Conservation (phyloP, 2,113 vertebrate genomes). For the Myiozetetes cayanensis region DNA sequence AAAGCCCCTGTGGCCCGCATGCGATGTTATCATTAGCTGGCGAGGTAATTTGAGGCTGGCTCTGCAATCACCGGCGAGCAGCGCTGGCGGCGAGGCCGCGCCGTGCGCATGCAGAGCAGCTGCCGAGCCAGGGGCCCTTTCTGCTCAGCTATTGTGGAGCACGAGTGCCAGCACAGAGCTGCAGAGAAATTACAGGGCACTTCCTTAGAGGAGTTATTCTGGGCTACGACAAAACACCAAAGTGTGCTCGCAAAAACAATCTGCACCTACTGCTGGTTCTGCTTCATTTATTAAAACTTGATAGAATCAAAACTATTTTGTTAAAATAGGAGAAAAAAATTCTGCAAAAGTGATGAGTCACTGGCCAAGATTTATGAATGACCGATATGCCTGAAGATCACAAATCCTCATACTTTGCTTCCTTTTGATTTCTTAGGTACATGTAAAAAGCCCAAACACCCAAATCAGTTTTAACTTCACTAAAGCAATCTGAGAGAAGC, state of each 20-base stretch:
- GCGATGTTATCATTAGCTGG: constrained; percentile 66
- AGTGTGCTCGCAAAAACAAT: constrained; percentile 35
- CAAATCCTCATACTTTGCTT: neutral
- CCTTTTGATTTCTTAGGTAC: neutral
- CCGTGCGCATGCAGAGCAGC: constrained; percentile 56
- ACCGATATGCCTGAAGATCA: neutral
- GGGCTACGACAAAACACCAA: constrained; percentile 10
- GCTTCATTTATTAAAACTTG: neutral
- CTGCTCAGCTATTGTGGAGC: constrained; percentile 34
- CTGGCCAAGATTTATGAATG: neutral
- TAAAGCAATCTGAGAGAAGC: neutral
- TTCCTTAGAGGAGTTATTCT: constrained; percentile 20
- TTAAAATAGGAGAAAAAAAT: neutral
- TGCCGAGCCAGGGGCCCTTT: constrained; percentile 49
- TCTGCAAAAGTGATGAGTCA: neutral
- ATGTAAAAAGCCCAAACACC: neutral
- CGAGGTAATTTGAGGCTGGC: constrained; percentile 62
- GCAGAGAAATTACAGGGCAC: constrained; percentile 47
- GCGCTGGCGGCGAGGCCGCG: constrained; percentile 38
- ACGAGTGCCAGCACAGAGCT: constrained; percentile 44
- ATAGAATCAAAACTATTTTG: neutral
- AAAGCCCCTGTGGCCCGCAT: constrained; percentile 63
- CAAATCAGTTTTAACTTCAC: neutral
- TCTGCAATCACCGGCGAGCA: constrained; percentile 61
- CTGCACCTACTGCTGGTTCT: neutral